Base-by-base conservation (phyloP, 2,888 invertebrate genomes). In the Athalia rosae region DNA sequence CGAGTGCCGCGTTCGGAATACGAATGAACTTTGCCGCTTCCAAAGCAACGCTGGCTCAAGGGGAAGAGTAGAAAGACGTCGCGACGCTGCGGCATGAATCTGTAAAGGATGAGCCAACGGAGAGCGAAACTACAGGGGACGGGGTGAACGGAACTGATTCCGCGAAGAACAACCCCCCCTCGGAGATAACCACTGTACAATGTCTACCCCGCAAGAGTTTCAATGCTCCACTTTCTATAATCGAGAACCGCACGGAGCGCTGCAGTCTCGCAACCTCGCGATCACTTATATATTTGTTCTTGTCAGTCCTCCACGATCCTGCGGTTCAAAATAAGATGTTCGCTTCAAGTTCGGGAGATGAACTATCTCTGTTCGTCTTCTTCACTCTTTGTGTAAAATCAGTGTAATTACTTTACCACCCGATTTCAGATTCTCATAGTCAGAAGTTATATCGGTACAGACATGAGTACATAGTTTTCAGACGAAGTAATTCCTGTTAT, bases 21-120 rank as follows among this genome's bases (percentile, higher is more conserved):
- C 71, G 58, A 50, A 58, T 71, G 41, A 71, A 13, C 41, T 62
- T 4, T 47, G 15, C 4, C 11, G 28, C 11, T n/a, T 48, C 50
- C 4, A 6, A 4, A 47, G 53, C 45, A 58, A 69, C 56, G 8
- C 28, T 28, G 28, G 28, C 28, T 28, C 28, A 28, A 0, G 28
- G 28, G 28, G 28, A 28, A 28, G 28, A 28, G 28, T 28, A 28
- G 28, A 28, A 28, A n/a, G 43, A 56, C 28, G 11, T 45, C n/a
- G 45, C 2, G 3, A 13, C 45, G 58, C 58, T 45, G 45, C 45
- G 71, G 45, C 58, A 13, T 67, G 67, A 53, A 67, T 71, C 71
- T 71, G 58, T 43, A 58, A 45, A n/a, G 50, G 28, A 45, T 15
- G 28, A 48, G 53, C 53, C 15, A 67, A 67, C 11, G 15, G 48